phyloP scores from a whole-genome alignment of 1,140 invertebrate genomes.

The Asbolus verrucosus region DNA sequence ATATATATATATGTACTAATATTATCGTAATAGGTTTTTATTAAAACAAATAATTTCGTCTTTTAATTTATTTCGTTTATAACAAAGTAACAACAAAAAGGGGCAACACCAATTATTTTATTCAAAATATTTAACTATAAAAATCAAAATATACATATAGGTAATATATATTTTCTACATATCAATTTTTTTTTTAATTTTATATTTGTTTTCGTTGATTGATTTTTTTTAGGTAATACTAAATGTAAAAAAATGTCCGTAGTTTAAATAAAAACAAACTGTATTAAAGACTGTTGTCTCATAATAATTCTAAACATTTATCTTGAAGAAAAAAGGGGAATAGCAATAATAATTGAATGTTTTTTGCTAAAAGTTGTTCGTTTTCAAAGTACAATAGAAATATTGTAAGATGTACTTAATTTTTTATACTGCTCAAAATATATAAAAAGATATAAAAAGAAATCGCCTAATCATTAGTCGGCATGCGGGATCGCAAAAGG shows the following conservation, averaged over 20 bases:
- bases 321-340: slow-evolving; percentile 50
- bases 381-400: slow-evolving; percentile 29
- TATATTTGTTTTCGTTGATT: not conserved
- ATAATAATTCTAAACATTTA: slow-evolving; percentile 59
- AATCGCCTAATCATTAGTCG: slow-evolving; percentile 29
- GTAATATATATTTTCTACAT: slow-evolving; percentile 40
- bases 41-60: too few species aligned
- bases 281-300: slow-evolving; percentile 59
- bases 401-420: slow-evolving; percentile 36
- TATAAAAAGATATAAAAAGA: slow-evolving; percentile 32
- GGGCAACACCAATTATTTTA: slow-evolving; percentile 39
- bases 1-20: not conserved
- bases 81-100: slow-evolving; percentile 29
- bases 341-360: slow-evolving; percentile 56
- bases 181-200: slow-evolving; percentile 14
- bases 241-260: slow-evolving; percentile 59
- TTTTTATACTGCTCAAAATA: slow-evolving; percentile 42
- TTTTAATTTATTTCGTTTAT: not conserved
- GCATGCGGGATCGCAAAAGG: too few species aligned
- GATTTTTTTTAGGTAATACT: slow-evolving; percentile 43
- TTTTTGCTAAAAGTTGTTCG: slow-evolving; percentile 34
- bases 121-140: slow-evolving; percentile 37
- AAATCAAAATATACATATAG: slow-evolving; percentile 30
- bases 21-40: too few species aligned
- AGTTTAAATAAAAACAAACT: slow-evolving; percentile 52